Percentiles rank a stretch among this genome's conserved stretches.
Evolutionary conservation across 2,113 vertebrate species (phyloP).

Genomic region (Thinocorus orbignyianus): DNA sequence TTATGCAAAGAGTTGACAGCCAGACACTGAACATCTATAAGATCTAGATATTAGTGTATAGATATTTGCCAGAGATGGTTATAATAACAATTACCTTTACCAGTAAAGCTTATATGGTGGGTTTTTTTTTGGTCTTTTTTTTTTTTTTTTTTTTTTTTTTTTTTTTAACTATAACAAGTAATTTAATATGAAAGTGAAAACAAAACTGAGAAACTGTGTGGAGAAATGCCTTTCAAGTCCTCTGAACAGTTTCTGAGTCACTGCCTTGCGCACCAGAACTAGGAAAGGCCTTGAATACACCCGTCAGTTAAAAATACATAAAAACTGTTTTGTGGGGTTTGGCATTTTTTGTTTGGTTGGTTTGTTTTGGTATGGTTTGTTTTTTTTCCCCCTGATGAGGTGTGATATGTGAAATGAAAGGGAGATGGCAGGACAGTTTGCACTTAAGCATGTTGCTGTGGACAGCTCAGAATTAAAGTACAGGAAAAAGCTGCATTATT

Average conservation of each 20-base stretch:
- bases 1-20: neutral
- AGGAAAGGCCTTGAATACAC: neutral
- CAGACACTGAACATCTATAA: conserved; percentile 16
- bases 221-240: neutral
- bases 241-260: neutral
- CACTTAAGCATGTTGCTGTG: neutral
- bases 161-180: neutral
- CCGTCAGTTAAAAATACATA: neutral
- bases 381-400: neutral
- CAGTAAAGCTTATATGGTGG: neutral
- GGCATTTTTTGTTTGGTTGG: neutral
- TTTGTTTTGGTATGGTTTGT: neutral
- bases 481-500: neutral
- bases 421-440: neutral
- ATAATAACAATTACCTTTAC: neutral
- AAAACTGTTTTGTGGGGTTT: neutral
- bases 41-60: neutral
- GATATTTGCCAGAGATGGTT: neutral
- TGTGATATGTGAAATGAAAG: neutral
- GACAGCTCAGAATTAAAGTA: neutral
- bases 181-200: neutral
- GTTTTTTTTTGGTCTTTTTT: neutral
- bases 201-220: neutral
- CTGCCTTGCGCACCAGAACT: neutral
- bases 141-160: neutral